Percentiles rank a stretch among this genome's conserved stretches.
Evolutionary conservation across 2,888 invertebrate species (phyloP).

Genomic region (Gastrophysa polygoni): DNA sequence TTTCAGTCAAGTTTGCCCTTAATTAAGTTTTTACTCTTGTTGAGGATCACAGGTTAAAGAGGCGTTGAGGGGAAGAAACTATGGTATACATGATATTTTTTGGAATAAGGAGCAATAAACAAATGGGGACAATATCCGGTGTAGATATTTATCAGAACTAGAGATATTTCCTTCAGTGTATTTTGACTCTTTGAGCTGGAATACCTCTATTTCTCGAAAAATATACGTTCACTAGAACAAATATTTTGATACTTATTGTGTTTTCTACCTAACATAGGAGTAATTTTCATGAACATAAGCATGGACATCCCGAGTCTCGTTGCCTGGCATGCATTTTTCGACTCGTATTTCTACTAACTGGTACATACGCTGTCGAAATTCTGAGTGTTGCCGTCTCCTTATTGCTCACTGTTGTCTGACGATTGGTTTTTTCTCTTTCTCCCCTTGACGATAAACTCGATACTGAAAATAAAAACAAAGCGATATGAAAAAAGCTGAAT

Average conservation of each 20-base stretch:
- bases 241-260: constrained; percentile 47
- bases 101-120: neutral
- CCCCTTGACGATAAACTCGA: constrained; percentile 38
- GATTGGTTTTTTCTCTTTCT: constrained; percentile 36
- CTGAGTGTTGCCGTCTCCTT: constrained; percentile 51
- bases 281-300: constrained; percentile 57
- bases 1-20: no score
- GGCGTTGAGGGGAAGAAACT: no score
- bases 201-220: constrained; percentile 12
- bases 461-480: constrained; percentile 34
- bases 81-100: neutral
- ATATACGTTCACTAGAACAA: constrained; percentile 7
- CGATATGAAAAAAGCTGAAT: no score
- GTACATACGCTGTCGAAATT: constrained; percentile 58
- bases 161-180: neutral
- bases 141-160: neutral
- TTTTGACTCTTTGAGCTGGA: neutral
- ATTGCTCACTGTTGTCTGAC: constrained; percentile 28
- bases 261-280: constrained; percentile 54
- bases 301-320: constrained; percentile 52
- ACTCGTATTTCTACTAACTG: constrained; percentile 53
- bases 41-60: no score
- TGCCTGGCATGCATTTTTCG: constrained; percentile 46
- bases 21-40: no score
- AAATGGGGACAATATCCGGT: neutral